Conservation (phyloP, 2,888 invertebrate species). For the Dorcus hopei region DNA sequence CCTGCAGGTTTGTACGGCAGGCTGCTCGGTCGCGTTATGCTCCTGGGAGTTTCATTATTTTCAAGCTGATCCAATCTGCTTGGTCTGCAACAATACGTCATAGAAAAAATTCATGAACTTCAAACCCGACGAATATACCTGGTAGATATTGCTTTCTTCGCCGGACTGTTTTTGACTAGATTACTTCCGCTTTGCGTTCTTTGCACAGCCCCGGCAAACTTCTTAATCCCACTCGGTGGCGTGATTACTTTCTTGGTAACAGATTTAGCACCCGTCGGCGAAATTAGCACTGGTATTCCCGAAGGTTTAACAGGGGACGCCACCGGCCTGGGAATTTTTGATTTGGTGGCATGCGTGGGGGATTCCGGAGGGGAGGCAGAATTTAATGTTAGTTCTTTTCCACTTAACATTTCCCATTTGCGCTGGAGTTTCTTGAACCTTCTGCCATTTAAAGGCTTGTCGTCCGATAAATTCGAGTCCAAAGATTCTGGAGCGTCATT, state of each 20-base stretch:
- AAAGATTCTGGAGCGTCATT: conserved; percentile 43
- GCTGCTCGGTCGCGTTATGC: conserved; percentile 62
- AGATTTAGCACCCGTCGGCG: conserved; percentile 31
- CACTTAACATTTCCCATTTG: conserved; percentile 77
- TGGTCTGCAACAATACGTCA: conserved; percentile 44
- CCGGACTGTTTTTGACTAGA: conserved; percentile 26
- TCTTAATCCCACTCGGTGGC: conserved; percentile 36
- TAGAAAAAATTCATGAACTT: neutral
- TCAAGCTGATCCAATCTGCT: conserved; percentile 63
- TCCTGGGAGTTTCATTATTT: conserved; percentile 41
- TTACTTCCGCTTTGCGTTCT: conserved; percentile 19
- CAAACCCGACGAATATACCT: conserved; percentile 27
- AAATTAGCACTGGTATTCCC: conserved; percentile 56
- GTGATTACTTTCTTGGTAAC: conserved; percentile 44
- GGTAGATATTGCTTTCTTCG: conserved; percentile 28
- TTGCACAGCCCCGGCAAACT: conserved; percentile 14
- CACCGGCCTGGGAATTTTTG: conserved; percentile 73
- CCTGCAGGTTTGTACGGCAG: conserved; percentile 63
- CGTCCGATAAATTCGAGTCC: conserved; percentile 44
- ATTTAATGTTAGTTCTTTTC: conserved; percentile 46
- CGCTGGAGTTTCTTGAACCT: conserved; percentile 74
- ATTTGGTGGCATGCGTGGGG: conserved; percentile 54
- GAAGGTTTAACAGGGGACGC: conserved; percentile 67
- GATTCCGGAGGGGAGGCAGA: conserved; percentile 39
- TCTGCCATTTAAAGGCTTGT: conserved; percentile 55